These are phyloP conservation scores for Allolobophora icterica DNA, from an alignment of 2,888 invertebrate genomes.

Conservation along the genomic window DNA sequence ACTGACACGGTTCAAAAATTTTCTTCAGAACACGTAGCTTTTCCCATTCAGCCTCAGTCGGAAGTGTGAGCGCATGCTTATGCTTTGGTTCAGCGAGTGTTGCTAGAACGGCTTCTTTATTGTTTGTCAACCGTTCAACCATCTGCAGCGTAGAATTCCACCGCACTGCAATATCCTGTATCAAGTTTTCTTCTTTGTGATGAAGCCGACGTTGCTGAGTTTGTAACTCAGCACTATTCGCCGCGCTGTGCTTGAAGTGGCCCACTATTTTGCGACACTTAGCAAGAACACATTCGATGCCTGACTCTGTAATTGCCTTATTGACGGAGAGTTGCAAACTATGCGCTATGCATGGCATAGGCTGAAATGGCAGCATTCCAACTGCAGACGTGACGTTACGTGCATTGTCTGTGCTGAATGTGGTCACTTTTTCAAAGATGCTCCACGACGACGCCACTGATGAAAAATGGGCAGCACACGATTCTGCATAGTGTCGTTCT, in stretches of 20 bases:
- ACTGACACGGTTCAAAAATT: not conserved
- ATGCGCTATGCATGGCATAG: conserved; percentile 21
- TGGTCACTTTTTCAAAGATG: not conserved
- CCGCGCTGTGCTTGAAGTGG: too few relatives aligned
- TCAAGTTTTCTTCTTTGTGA: not conserved
- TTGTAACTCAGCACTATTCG: too few relatives aligned
- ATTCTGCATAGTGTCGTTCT: not conserved
- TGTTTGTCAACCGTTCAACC: conserved; percentile 13
- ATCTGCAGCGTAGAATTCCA: conserved; percentile 32
- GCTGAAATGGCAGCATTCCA: conserved; percentile 20
- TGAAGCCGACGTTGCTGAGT: not conserved
- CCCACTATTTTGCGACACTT: conserved; percentile 26
- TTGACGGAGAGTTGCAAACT: not conserved
- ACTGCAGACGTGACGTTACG: conserved; percentile 20
- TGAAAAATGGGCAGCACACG: not conserved
- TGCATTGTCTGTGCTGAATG: not conserved
- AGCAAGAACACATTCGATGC: not conserved
- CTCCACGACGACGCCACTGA: not conserved
- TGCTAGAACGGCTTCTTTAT: not conserved
- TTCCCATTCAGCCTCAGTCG: conserved; percentile 1
- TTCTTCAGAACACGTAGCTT: not conserved
- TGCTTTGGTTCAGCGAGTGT: not conserved
- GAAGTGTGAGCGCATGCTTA: not conserved
- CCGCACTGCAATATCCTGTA: not conserved
- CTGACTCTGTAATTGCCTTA: not conserved